These are phyloP conservation scores for Stegophylla sp. DNA, from an alignment of 2,888 invertebrate genomes.

Conservation along the genomic window DNA sequence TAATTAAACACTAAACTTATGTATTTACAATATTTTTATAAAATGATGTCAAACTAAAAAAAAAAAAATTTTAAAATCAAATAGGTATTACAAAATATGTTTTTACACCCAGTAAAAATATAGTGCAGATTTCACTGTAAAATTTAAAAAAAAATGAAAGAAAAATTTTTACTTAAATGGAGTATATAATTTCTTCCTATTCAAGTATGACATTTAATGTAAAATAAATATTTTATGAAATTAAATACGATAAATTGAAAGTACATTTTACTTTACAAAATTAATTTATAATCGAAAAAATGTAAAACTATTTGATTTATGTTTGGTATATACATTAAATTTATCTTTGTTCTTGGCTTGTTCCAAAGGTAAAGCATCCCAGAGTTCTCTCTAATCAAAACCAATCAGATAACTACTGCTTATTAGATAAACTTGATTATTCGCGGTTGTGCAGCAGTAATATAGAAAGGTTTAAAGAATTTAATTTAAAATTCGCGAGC, in stretches of 20 bases:
- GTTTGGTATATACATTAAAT: background rate
- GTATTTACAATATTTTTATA: too few species aligned
- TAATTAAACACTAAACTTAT: too few species aligned
- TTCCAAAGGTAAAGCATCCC: background rate
- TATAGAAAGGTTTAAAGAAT: background rate
- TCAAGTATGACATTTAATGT: background rate
- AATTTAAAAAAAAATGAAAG: background rate
- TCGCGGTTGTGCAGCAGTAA: background rate
- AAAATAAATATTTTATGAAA: background rate
- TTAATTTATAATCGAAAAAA: background rate
- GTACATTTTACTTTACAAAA: background rate
- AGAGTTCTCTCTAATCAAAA: conserved; percentile 27
- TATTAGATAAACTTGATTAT: conserved; percentile 9
- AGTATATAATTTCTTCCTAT: background rate
- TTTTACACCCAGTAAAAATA: background rate
- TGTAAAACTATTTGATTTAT: background rate
- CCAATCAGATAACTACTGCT: conserved; percentile 17
- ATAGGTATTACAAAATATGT: too few species aligned
- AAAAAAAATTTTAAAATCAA: too few species aligned
- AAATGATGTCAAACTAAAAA: too few species aligned
- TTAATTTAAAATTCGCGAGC: background rate
- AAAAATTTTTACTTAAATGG: background rate
- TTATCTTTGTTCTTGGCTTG: conserved; percentile 10
- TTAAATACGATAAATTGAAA: background rate
- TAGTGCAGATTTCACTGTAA: background rate